A percentile compares a stretch with the other conserved stretches of the same genome.
Conservation (phyloP, 2,888 invertebrate genomes). For the Plagodis pulveraria region DNA sequence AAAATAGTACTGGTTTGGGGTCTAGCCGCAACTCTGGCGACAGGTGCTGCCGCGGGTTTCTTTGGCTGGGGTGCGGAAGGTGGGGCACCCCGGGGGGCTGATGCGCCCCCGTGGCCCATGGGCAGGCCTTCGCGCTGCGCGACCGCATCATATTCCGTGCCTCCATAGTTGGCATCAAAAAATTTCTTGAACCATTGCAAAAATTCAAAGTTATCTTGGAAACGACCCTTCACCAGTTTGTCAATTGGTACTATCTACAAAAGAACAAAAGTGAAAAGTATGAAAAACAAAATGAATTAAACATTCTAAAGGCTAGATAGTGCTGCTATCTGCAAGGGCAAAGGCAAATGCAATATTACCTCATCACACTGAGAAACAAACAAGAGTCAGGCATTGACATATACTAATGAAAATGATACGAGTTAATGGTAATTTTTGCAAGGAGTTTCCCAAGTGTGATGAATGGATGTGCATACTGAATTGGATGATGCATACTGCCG, state of each 20-base stretch:
- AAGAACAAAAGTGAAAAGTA: slow-evolving; percentile 69
- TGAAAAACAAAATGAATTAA: slow-evolving; percentile 63
- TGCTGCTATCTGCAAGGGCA: slow-evolving; percentile 53
- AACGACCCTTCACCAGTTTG: slow-evolving; percentile 98
- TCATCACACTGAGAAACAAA: slow-evolving; percentile 51
- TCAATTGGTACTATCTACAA: slow-evolving; percentile 96
- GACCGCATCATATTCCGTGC: slow-evolving; percentile 96
- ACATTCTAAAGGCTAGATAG: slow-evolving; percentile 49
- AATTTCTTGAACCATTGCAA: slow-evolving; percentile 99
- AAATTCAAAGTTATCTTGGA: slow-evolving; percentile 99
- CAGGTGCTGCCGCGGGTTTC: slow-evolving; percentile 79
- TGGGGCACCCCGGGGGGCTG: slow-evolving; percentile 77
- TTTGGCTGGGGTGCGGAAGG: slow-evolving; percentile 47
- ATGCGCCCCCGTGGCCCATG: slow-evolving; percentile 91
- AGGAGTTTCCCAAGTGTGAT: slow-evolving; percentile 53
- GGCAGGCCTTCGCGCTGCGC: slow-evolving; percentile 93
- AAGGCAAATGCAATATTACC: slow-evolving; percentile 27
- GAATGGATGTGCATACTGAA: slow-evolving; percentile 44
- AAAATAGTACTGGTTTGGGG: slow-evolving; percentile 85
- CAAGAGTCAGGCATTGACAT: background rate
- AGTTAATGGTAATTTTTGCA: slow-evolving; percentile 7
- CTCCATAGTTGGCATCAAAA: slow-evolving; percentile 99
- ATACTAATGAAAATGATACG: background rate
- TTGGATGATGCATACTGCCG: slow-evolving; percentile 72
- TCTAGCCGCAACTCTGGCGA: slow-evolving; percentile 86